These are phyloP conservation scores for Sinhomidia bicolor DNA, from an alignment of 2,888 invertebrate species.

Conservation along the genomic window DNA sequence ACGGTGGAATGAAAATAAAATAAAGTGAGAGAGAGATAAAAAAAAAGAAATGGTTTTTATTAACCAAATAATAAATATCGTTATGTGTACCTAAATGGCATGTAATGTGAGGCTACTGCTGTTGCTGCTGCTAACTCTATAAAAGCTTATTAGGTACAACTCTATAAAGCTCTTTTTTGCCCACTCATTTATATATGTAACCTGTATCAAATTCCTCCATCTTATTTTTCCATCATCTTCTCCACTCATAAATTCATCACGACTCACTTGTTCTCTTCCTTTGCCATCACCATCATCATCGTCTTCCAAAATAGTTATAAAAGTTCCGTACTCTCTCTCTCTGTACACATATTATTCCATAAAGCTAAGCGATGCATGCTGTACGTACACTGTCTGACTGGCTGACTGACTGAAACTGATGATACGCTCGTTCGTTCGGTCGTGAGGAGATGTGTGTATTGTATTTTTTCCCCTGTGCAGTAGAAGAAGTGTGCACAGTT, in stretches of 20 bases:
- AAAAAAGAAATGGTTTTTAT: conserved; percentile 45
- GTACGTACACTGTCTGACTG: no score
- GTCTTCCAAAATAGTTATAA: no score
- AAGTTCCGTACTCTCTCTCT: background rate
- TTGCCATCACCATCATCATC: background rate
- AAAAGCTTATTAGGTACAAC: no score
- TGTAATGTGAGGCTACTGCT: conserved; percentile 38
- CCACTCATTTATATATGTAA: conserved; percentile 20
- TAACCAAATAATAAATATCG: conserved; percentile 47
- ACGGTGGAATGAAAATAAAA: no score
- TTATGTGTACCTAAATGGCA: conserved; percentile 23
- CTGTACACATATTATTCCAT: no score
- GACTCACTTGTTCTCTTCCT: conserved; percentile 30
- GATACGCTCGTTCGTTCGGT: no score
- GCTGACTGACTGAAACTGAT: background rate
- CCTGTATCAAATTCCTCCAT: conserved; percentile 59
- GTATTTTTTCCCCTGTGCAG: background rate
- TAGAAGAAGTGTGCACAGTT: no score
- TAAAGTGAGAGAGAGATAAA: background rate
- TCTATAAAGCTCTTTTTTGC: conserved; percentile 26
- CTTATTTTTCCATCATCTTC: conserved; percentile 14
- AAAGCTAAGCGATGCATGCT: conserved; percentile 9
- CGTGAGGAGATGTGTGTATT: conserved; percentile 5
- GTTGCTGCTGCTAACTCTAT: background rate
- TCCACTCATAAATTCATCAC: conserved; percentile 29